Conservation (phyloP, 2,113 vertebrate genomes). For the Synodontis membranacea region DNA sequence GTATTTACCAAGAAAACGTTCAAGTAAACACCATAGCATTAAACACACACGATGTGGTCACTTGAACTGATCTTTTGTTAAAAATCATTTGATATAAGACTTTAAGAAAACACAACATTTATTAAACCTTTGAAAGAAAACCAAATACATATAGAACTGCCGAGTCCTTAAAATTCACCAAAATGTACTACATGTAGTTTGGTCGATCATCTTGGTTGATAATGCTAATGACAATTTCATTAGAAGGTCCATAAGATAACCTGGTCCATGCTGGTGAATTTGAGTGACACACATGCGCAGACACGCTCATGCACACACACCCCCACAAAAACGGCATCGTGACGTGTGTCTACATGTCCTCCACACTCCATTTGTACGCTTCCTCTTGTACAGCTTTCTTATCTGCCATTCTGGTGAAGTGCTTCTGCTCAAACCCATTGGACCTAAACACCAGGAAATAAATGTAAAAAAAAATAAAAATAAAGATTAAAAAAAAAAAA, state of each 20-base stretch:
- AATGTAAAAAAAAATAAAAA: background rate
- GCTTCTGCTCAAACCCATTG: conserved; percentile 93
- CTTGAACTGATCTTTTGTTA: background rate
- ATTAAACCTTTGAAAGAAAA: conserved; percentile 27
- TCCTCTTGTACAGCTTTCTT: conserved; percentile 87
- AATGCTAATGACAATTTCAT: background rate
- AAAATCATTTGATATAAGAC: background rate
- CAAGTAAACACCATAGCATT: background rate
- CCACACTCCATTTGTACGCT: conserved; percentile 97
- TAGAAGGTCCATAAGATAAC: background rate
- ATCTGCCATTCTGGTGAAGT: conserved; percentile 82
- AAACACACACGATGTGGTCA: background rate
- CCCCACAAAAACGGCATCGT: background rate
- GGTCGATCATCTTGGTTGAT: background rate
- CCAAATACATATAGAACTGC: conserved; percentile 12
- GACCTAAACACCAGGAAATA: conserved; percentile 73
- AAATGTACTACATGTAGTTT: background rate
- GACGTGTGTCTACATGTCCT: conserved; percentile 83
- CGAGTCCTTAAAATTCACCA: background rate
- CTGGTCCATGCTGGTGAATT: conserved; percentile 3
- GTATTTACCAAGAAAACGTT: background rate
- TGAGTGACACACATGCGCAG: background rate
- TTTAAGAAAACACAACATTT: conserved; percentile 46
- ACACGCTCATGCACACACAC: background rate
- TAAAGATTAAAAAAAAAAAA: background rate